Evolutionary conservation across 1,140 invertebrate genomes (phyloP).

Genomic region (Zaprionus ghesquierei): DNA sequence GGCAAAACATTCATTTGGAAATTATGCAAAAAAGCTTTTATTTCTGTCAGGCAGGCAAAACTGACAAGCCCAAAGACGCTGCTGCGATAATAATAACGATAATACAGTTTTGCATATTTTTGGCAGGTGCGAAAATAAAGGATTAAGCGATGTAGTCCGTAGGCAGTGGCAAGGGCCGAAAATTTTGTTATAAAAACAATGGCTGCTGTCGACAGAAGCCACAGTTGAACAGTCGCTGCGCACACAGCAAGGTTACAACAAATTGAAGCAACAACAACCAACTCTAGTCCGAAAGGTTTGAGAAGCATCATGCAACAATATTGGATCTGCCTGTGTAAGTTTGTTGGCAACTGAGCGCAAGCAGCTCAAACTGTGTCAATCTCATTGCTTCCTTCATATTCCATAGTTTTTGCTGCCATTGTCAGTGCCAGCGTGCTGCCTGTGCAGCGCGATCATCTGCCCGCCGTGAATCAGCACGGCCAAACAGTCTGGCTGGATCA

Average conservation of each 20-base stretch:
- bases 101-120: slow-evolving; percentile 55
- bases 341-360: background rate
- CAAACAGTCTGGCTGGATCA: slow-evolving; percentile 37
- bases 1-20: slow-evolving; percentile 60
- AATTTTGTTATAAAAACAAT: slow-evolving; percentile 51
- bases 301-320: slow-evolving; percentile 44
- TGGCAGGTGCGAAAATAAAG: slow-evolving; percentile 70
- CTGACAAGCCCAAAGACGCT: slow-evolving; percentile 45
- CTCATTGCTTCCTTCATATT: no score
- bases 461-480: slow-evolving; percentile 60
- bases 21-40: slow-evolving; percentile 54
- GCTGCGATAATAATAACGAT: slow-evolving; percentile 29
- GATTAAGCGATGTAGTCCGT: slow-evolving; percentile 48
- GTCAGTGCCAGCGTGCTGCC: slow-evolving; percentile 52
- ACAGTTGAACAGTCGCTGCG: slow-evolving; percentile 69
- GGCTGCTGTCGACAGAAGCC: slow-evolving; percentile 1
- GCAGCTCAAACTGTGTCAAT: background rate
- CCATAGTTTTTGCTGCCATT: slow-evolving; percentile 21
- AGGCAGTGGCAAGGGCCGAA: background rate
- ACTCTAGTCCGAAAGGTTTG: slow-evolving; percentile 5
- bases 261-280: background rate
- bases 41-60: slow-evolving; percentile 48
- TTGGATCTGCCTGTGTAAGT: slow-evolving; percentile 49
- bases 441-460: background rate
- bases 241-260: slow-evolving; percentile 57